Evolutionary conservation across 2,113 vertebrate species (phyloP).

Genomic region (Peucedramus taeniatus): DNA sequence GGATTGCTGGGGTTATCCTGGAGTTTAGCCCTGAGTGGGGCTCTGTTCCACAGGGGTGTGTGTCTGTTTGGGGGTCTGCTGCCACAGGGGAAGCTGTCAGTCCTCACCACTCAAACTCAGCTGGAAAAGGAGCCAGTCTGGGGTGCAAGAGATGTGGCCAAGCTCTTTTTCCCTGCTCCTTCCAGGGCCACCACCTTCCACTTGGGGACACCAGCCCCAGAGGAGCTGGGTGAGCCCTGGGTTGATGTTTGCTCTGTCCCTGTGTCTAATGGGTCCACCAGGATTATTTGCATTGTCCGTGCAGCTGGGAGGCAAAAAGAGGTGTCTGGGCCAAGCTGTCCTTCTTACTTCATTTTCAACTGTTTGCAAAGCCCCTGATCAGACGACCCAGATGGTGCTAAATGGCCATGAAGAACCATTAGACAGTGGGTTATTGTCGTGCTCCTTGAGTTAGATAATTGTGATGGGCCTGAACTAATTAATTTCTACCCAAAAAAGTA

Average conservation of each 20-base stretch:
- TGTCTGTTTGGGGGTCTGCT: neutral
- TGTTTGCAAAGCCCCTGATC: conserved; percentile 52
- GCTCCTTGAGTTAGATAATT: conserved; percentile 31
- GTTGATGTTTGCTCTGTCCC: neutral
- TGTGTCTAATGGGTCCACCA: neutral
- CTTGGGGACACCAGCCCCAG: rapidly evolving
- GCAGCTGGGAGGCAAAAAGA: conserved; percentile 32
- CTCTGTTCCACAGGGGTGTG: rapidly evolving
- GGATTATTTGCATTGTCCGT: neutral
- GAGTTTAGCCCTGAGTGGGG: neutral
- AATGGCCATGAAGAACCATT: conserved; percentile 38
- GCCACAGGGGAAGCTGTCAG: neutral
- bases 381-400: conserved; percentile 54
- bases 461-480: conserved; percentile 59
- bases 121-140: neutral
- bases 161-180: neutral
- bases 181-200: neutral
- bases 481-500: conserved; percentile 19
- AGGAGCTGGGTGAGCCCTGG: rapidly evolving
- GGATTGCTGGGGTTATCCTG: neutral
- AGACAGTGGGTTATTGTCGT: conserved; percentile 46
- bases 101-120: neutral
- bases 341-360: conserved; percentile 46
- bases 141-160: rapidly evolving
- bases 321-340: neutral